A percentile compares a stretch with the other conserved stretches of the same genome.
Evolutionary conservation across 2,113 vertebrate species (phyloP).

Genomic region (Tympanuchus pallidicinctus): DNA sequence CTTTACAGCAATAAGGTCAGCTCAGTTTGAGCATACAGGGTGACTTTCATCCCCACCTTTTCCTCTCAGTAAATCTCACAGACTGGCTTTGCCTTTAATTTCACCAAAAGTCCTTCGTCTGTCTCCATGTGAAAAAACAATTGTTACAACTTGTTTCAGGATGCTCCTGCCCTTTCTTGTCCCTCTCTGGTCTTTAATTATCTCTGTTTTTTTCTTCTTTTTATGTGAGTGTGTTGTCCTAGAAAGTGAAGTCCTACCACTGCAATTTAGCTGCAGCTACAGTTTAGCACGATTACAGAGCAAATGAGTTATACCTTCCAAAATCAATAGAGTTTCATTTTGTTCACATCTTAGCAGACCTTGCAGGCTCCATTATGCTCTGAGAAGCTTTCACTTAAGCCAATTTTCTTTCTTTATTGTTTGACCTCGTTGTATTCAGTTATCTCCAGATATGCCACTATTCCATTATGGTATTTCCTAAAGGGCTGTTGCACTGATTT

Average conservation of each 20-base stretch:
- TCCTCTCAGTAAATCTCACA: background rate
- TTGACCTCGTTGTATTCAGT: background rate
- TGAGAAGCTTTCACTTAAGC: background rate
- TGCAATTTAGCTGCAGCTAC: background rate
- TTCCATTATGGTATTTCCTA: background rate
- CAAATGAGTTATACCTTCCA: background rate
- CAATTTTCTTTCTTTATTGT: background rate
- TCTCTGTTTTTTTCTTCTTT: background rate
- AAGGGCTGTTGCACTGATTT: background rate
- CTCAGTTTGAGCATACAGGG: background rate
- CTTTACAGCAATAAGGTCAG: background rate
- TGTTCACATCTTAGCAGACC: background rate
- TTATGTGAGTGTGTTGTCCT: background rate
- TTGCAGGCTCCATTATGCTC: background rate
- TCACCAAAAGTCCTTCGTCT: background rate
- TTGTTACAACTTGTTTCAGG: background rate
- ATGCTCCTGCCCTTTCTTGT: background rate
- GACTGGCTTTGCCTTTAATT: background rate
- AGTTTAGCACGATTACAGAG: background rate
- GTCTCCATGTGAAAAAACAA: background rate
- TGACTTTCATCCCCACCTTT: background rate
- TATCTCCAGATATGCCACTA: background rate
- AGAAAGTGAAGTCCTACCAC: background rate
- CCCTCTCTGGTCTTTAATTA: background rate
- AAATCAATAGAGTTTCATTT: constrained; percentile 24